Base-by-base conservation (phyloP, 2,113 vertebrate genomes). In the Spea bombifrons region DNA sequence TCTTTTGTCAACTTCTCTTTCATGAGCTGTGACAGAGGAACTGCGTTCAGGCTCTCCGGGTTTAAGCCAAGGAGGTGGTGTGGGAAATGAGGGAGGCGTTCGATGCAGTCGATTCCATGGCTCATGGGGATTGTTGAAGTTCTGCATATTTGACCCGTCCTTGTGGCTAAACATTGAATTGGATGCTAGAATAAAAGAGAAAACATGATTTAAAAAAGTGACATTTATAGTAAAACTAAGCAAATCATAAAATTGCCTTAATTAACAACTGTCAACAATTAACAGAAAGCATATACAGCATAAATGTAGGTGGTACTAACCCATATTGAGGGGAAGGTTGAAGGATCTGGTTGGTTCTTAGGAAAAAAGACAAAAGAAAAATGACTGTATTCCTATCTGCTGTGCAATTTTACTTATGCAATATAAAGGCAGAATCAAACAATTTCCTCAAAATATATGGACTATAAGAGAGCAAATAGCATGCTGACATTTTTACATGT, bases 41-140 rank as follows among this genome's bases (percentile, higher is more conserved):
- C 95, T 94, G 88, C 97, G 93, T 90, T 99, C 97, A 45, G 94
- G 89, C 82, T 99, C 97, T 86, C 94, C 95, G 12, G 97, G 95
- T 87, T 99, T 99, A 83, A 98, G 94, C 97, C 97, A 99, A 84
- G 97, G 97, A 49, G 97, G 97, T 43, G 96, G 96, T 52, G 97
- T 99, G 85, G 97, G 97, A 90, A 99, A 99, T 83, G 96, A 98
- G 72, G 97, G 96, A 65, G 97, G 97, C 8, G 97, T 98, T 84
- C 97, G 95, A 91, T 99, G 97, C 81, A 99, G 94, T 85, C 97
- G 94, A 92, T 98, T 99, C 97, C 97, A 99, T 81, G 96, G 96
- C 84, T 99, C 97, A 85, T 98, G 97, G 88, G 94, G 93, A 83
- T 90, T 89, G 87, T 88, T 88, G 93, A 98, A 96, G 93, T 91